Percentiles rank a stretch among this genome's conserved stretches.
phyloP scores from a whole-genome alignment of 2,888 invertebrate genomes.

The Auanema freiburgensis region DNA sequence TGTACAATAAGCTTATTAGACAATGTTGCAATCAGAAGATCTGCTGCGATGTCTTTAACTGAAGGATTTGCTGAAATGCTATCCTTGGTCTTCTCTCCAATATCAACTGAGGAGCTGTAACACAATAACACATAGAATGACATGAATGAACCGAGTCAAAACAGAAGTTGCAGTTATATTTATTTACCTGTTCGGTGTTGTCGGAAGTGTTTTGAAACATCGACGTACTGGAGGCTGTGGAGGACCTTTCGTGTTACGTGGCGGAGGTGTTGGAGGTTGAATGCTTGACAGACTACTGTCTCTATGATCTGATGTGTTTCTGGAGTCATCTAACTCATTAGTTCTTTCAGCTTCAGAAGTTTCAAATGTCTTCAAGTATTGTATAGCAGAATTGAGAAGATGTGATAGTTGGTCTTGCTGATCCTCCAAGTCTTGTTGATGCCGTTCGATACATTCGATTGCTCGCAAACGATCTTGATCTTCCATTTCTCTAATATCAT shows the following conservation, averaged over 20 bases:
- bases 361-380: slow-evolving; percentile 38
- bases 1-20: too few relatives aligned
- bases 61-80: too few relatives aligned
- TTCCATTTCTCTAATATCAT: slow-evolving; percentile 39
- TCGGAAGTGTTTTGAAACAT: too few relatives aligned
- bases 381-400: slow-evolving; percentile 48
- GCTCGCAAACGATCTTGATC: slow-evolving; percentile 40
- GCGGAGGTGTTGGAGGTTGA: neutral
- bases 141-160: too few relatives aligned
- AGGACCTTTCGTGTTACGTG: slow-evolving; percentile 10
- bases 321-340: slow-evolving; percentile 16
- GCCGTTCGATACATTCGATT: slow-evolving; percentile 49
- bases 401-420: slow-evolving; percentile 51
- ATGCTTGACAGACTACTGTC: neutral
- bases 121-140: too few relatives aligned
- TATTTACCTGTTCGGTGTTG: too few relatives aligned
- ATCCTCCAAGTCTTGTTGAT: slow-evolving; percentile 48
- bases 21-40: too few relatives aligned
- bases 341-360: slow-evolving; percentile 11
- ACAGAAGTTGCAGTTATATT: too few relatives aligned
- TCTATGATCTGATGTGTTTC: slow-evolving; percentile 11
- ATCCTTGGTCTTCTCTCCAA: too few relatives aligned
- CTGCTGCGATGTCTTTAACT: too few relatives aligned
- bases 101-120: too few relatives aligned
- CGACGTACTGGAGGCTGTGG: too few relatives aligned